phyloP scores from a whole-genome alignment of 2,888 invertebrate species.

The Caenorhabditis becei region DNA sequence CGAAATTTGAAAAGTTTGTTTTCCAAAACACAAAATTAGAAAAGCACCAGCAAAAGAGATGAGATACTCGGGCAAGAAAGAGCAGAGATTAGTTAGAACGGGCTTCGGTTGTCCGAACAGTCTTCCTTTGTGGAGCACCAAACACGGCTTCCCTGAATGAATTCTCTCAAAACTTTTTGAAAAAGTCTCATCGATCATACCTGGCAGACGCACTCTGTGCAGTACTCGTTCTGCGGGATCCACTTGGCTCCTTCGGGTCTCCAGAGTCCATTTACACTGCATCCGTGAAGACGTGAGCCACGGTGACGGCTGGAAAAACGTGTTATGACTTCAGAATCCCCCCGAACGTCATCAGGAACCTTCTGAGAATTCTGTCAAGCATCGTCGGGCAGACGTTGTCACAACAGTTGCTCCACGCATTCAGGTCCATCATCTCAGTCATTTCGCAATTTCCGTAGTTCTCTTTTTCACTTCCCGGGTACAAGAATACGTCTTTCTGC shows the following conservation, averaged over 20 bases:
- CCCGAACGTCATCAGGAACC: slow-evolving; percentile 8
- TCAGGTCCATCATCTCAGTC: slow-evolving; percentile 43
- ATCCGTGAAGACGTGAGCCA: slow-evolving; percentile 62
- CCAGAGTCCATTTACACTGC: slow-evolving; percentile 53
- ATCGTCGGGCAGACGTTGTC: slow-evolving; percentile 63
- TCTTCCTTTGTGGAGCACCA: slow-evolving; percentile 64
- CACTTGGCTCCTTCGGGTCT: slow-evolving; percentile 62
- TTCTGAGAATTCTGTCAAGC: slow-evolving; percentile 57
- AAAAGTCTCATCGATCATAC: slow-evolving; percentile 4
- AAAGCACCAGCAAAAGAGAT: slow-evolving; percentile 44
- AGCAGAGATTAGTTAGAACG: slow-evolving; percentile 34
- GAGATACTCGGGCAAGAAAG: slow-evolving; percentile 37
- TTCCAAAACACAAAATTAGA: neutral
- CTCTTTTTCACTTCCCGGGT: slow-evolving; percentile 47
- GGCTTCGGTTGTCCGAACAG: slow-evolving; percentile 62
- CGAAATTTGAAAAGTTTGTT: neutral
- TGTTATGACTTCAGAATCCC: too few species aligned
- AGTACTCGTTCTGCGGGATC: slow-evolving; percentile 55
- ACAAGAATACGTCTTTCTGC: slow-evolving; percentile 54
- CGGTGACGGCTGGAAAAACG: slow-evolving; percentile 64
- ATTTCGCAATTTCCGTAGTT: slow-evolving; percentile 47
- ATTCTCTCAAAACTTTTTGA: neutral
- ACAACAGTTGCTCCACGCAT: slow-evolving; percentile 56
- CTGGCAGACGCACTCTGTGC: slow-evolving; percentile 62
- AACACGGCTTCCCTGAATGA: slow-evolving; percentile 58